Base-by-base conservation (phyloP, 2,888 invertebrate genomes). In the Cecidostiba fungosa region DNA sequence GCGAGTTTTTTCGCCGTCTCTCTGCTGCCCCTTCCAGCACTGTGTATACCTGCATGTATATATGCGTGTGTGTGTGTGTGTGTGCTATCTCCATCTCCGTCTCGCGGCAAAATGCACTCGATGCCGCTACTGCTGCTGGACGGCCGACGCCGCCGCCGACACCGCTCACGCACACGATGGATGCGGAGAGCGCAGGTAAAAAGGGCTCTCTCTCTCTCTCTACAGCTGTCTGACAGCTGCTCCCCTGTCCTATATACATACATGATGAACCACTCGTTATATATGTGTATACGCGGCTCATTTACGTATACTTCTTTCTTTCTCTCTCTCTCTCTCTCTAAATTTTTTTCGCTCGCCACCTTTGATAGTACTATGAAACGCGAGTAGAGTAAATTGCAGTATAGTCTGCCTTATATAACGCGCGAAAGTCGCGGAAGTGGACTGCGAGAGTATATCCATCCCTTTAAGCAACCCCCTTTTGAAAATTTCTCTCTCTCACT, bases 181-280 rank as follows among this genome's bases (percentile, higher is more conserved):
- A 81, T 77, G 90, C n/a, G 54, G n/a, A n/a, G 54, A 59, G 87
- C 90, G 91, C 92, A 92, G 93, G 93, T 93, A 93, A 93, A 93
- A 93, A 92, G 92, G 92, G 91, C 91, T 91, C 90, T 54, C 54
- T 39, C 39, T 39, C 39, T 54, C 54, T 59, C 54, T 23, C 79
- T 92, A 92, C 93, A 93, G 93, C 93, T 93, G 93, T 93, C 93
- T 88, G 92, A 92, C 93, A 93, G 93, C 93, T 93, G 93, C 93
- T 91, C 92, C 90, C 91, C 91, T 93, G 93, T 93, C 93, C 93
- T 92, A 92, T 90, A 93, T 92, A 92, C 92, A 92, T 92, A 90
- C 90, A 88, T 89, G 91, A 92, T 92, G 91, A 91, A 91, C 90
- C 90, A 87, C 89, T 89, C 88, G 89, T 87, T 43, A n/a, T 72